Conservation (phyloP, 2,113 vertebrate genomes). For the Ailuropoda melanoleuca region DNA sequence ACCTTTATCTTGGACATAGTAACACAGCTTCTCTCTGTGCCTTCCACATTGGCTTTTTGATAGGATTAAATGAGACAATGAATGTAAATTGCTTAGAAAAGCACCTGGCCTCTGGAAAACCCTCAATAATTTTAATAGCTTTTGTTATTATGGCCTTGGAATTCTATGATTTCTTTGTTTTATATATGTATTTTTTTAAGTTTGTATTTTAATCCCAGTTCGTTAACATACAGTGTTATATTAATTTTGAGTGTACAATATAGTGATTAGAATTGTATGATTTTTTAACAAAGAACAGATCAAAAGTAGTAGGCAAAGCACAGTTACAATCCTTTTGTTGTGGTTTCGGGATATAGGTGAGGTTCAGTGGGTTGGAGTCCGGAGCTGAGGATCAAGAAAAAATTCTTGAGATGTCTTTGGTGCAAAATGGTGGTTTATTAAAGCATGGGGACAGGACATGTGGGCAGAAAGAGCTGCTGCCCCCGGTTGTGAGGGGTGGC, state of each 20-base stretch:
- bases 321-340: not conserved
- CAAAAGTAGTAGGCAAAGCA: not conserved
- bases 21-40: not conserved
- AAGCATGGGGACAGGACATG: no score
- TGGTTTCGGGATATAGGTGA: no score
- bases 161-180: not conserved
- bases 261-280: not conserved
- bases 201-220: not conserved
- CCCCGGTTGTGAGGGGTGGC: no score
- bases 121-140: not conserved
- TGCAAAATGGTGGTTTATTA: no score
- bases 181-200: not conserved
- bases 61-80: not conserved
- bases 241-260: not conserved
- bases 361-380: no score
- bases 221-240: not conserved
- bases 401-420: no score
- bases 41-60: no score
- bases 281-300: conserved; percentile 26
- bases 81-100: not conserved
- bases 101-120: not conserved
- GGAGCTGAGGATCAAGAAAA: no score
- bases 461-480: no score
- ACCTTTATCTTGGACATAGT: not conserved
- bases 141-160: not conserved